Conservation (phyloP, 2,797 vertebrate species). For the Cercopithecus diana region DNA sequence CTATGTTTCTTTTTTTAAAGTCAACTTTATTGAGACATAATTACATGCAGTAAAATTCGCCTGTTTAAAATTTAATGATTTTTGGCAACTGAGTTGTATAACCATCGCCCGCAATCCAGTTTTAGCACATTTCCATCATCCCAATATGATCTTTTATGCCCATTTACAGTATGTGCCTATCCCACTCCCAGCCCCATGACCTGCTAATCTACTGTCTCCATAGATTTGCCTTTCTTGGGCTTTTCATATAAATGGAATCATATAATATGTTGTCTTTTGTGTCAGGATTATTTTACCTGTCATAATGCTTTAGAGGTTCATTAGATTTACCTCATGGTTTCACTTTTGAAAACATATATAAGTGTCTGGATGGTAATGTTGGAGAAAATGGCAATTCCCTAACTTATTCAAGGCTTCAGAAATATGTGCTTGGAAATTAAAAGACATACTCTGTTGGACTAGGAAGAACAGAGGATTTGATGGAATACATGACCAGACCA, state of each 20-base stretch:
- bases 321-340: background rate
- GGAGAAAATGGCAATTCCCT: background rate
- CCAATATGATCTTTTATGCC: background rate
- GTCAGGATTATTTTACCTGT: slow-evolving; percentile 28
- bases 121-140: background rate
- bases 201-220: background rate
- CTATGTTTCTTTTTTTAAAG: background rate
- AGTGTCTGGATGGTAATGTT: background rate
- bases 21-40: background rate
- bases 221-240: no score
- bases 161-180: background rate
- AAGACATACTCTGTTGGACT: background rate
- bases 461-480: background rate
- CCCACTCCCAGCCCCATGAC: background rate
- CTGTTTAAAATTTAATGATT: background rate
- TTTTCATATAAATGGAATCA: no score
- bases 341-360: background rate
- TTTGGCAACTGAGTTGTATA: background rate
- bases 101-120: background rate
- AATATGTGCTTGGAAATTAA: background rate
- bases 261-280: background rate
- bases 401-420: background rate
- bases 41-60: background rate
- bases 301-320: background rate
- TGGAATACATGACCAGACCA: background rate